Evolutionary conservation across 2,888 invertebrate genomes (phyloP).

Genomic region (Drosophila kanekoi): DNA sequence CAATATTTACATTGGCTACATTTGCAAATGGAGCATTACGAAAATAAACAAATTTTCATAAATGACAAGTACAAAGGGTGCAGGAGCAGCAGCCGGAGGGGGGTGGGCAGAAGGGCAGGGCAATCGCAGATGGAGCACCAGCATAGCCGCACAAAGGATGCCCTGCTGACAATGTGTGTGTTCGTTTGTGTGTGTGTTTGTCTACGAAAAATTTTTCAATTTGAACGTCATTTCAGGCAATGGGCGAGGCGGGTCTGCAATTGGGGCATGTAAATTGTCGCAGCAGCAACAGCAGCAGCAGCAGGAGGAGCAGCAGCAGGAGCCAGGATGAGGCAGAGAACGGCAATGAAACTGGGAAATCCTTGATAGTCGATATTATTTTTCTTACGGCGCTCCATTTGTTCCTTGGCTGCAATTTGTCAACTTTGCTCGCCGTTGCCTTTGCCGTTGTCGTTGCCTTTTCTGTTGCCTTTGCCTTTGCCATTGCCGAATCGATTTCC

Average conservation of each 20-base stretch:
- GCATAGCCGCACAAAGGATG: constrained; percentile 67
- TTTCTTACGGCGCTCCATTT: constrained; percentile 80
- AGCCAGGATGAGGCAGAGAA: constrained; percentile 31
- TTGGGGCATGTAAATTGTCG: constrained; percentile 78
- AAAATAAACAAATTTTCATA: constrained; percentile 83
- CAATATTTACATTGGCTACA: constrained; percentile 82
- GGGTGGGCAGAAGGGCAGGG: constrained; percentile 1
- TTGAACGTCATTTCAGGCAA: constrained; percentile 75
- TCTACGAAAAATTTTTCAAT: constrained; percentile 68
- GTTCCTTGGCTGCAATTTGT: constrained; percentile 77
- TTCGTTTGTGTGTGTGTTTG: constrained; percentile 41
- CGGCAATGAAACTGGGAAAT: constrained; percentile 63
- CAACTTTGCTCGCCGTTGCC: constrained; percentile 69
- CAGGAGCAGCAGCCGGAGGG: constrained; percentile 8
- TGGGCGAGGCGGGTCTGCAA: constrained; percentile 61
- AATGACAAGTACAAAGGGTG: constrained; percentile 78
- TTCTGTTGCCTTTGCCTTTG: constrained; percentile 22
- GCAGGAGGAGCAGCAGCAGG: constrained; percentile 16
- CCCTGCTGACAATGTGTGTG: constrained; percentile 36
- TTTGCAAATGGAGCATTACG: constrained; percentile 80
- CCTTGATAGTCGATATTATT: constrained; percentile 79
- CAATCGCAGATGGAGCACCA: constrained; percentile 41
- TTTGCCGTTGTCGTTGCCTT: constrained; percentile 23
- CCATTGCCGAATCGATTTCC: constrained; percentile 71
- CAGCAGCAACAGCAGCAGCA: constrained; percentile 47